Base-by-base conservation (phyloP, 2,797 vertebrate genomes). In the Galaxias olidus region DNA sequence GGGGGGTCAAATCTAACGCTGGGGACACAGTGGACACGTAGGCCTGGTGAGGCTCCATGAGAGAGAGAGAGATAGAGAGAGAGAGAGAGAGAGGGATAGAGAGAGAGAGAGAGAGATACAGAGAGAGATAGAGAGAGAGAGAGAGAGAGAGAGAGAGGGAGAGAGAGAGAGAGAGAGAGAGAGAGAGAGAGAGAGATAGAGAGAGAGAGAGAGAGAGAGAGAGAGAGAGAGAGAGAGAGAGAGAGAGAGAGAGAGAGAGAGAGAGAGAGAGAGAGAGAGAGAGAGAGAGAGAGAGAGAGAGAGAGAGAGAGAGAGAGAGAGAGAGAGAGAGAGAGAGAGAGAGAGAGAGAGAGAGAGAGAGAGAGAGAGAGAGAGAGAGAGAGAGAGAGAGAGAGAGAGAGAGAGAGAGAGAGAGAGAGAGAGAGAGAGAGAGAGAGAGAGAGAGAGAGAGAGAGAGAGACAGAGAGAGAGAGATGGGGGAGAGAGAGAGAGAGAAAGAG, bases 31-130 rank as follows among this genome's bases (percentile, higher is more conserved):
- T 65, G 74, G 70, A 73, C 69, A 63, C 74, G 66, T 5, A 45
- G 71, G 76, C 69, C 68, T 78, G 80, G 74, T 73, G 68, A 75
- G 67, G 72, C 79, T 65, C 68, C 75, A 71, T 69, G 15, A 71
- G 64, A 71, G 75, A 66, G 77, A 60, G 66, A 63, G 44, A n/a
- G 45, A 18, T 52, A 45, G 56, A 45, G 40, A 52, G 56, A 19
- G 48, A 77, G 62, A 68, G 73, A 55, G 71, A 71, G 78, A n/a
- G 48, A n/a, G 48, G 4, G 12, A 50, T 11, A 50, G 30, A 40
- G 47, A 6, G 20, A 49, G 59, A 13, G 45, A 47, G 18, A 12
- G 45, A 30, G 47, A 40, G 61, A 14, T 40, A 44, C 40, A 53
- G 61, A 4, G 49, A 76, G 60, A 66, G 72, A 51, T 70, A 71